A percentile compares a stretch with the other conserved stretches of the same genome.
phyloP scores from a whole-genome alignment of 2,888 invertebrate genomes.

The Callyntrura sp. region DNA sequence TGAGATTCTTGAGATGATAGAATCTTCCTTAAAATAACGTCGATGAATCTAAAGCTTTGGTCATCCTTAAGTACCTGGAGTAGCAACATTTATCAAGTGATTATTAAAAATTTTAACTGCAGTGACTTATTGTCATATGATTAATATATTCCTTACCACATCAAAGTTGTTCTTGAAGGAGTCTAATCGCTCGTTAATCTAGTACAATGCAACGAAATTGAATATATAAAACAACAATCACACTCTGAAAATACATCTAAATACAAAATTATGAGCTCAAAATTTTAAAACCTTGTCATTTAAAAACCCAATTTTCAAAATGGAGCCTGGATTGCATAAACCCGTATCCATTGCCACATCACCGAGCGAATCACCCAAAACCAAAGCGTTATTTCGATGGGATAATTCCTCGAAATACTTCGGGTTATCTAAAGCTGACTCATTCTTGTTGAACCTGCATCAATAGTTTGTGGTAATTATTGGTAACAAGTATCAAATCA shows the following conservation, averaged over 20 bases:
- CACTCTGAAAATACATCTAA: too few relatives aligned
- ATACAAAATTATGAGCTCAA: too few relatives aligned
- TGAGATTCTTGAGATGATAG: background rate
- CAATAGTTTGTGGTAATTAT: background rate
- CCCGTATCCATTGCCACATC: slow-evolving; percentile 98
- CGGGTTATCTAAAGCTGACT: slow-evolving; percentile 72
- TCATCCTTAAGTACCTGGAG: slow-evolving; percentile 93
- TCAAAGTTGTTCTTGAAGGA: slow-evolving; percentile 93
- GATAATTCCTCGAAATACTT: slow-evolving; percentile 84
- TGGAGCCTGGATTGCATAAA: slow-evolving; percentile 87
- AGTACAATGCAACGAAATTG: slow-evolving; percentile 29
- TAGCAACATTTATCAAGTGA: too few relatives aligned
- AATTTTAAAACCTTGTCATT: slow-evolving; percentile 92
- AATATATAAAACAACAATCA: background rate
- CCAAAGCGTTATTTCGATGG: slow-evolving; percentile 91
- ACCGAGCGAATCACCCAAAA: slow-evolving; percentile 97
- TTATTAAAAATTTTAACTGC: too few relatives aligned
- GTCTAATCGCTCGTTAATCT: slow-evolving; percentile 89
- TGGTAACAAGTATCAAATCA: too few relatives aligned
- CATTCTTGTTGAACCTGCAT: slow-evolving; percentile 83
- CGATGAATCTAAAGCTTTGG: slow-evolving; percentile 90
- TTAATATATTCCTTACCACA: too few relatives aligned
- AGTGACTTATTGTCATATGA: too few relatives aligned
- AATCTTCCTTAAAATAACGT: slow-evolving; percentile 78
- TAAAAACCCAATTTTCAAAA: slow-evolving; percentile 96